phyloP scores from a whole-genome alignment of 2,797 vertebrate species.

The Alouatta caraya region DNA sequence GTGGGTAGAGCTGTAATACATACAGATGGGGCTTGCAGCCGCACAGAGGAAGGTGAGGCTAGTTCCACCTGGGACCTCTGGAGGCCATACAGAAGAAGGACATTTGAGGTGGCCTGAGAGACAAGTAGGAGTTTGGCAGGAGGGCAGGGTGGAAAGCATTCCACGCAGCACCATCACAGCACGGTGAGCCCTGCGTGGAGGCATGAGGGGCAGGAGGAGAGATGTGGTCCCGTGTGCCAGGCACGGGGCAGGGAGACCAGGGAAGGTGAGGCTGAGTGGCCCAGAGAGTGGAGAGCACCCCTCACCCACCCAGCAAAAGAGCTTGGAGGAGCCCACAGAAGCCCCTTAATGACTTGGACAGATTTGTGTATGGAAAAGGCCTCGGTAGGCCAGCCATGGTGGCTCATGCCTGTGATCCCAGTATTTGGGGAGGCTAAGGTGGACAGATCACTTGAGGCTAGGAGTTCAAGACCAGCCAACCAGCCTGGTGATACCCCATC shows the following conservation, averaged over 20 bases:
- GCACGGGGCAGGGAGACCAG: not conserved
- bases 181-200: no score
- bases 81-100: not conserved
- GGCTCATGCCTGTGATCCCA: no score
- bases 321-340: not conserved
- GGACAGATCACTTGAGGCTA: no score
- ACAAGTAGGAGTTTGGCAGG: not conserved
- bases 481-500: no score
- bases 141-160: not conserved
- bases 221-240: fast-evolving
- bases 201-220: no score
- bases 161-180: fast-evolving
- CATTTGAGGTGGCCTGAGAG: not conserved
- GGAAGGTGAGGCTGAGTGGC: not conserved
- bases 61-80: not conserved
- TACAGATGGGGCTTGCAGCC: not conserved
- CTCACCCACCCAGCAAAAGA: not conserved
- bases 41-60: not conserved
- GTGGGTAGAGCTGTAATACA: not conserved
- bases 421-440: no score
- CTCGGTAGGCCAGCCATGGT: not conserved
- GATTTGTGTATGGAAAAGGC: not conserved
- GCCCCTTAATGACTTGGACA: not conserved
- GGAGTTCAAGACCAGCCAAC: no score
- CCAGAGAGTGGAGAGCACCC: not conserved